A percentile compares a stretch with the other conserved stretches of the same genome.
These are phyloP conservation scores for Eledona agricola DNA, from an alignment of 2,888 invertebrate species.

Conservation along the genomic window DNA sequence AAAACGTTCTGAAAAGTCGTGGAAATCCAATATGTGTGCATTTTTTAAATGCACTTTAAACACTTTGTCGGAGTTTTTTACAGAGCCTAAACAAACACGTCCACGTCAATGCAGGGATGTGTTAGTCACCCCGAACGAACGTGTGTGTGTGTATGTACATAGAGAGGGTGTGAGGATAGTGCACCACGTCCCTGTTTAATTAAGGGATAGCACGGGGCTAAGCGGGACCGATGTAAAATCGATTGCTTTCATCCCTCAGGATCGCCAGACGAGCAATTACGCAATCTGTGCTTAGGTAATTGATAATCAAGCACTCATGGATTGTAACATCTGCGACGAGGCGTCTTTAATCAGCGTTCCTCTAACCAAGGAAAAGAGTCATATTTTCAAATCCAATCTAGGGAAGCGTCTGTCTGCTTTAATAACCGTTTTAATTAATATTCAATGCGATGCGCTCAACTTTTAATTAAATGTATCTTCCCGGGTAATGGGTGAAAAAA, in stretches of 20 bases:
- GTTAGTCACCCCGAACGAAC: slow-evolving; percentile 27
- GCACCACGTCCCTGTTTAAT: slow-evolving; percentile 51
- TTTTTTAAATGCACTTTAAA: too few relatives aligned
- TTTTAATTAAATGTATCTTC: slow-evolving; percentile 53
- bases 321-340: slow-evolving; percentile 30
- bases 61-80: slow-evolving; percentile 12
- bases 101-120: slow-evolving; percentile 41
- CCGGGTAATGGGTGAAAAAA: slow-evolving; percentile 45
- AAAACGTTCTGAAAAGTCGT: too few relatives aligned
- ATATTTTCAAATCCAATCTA: too few relatives aligned
- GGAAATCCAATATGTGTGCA: too few relatives aligned
- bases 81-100: slow-evolving; percentile 37
- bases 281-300: slow-evolving; percentile 69
- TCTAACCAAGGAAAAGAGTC: too few relatives aligned
- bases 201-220: slow-evolving; percentile 54
- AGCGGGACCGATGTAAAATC: slow-evolving; percentile 57
- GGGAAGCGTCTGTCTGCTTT: slow-evolving; percentile 31
- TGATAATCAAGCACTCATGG: slow-evolving; percentile 65
- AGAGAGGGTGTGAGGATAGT: slow-evolving; percentile 27
- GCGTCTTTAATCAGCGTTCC: slow-evolving; percentile 24
- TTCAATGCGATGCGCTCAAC: slow-evolving; percentile 48
- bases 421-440: slow-evolving; percentile 52
- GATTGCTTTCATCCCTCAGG: slow-evolving; percentile 59
- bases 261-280: slow-evolving; percentile 69
- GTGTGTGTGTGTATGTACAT: slow-evolving; percentile 24